Conservation (phyloP, 1,140 invertebrate genomes). For the Rhopalosiphum padi region DNA sequence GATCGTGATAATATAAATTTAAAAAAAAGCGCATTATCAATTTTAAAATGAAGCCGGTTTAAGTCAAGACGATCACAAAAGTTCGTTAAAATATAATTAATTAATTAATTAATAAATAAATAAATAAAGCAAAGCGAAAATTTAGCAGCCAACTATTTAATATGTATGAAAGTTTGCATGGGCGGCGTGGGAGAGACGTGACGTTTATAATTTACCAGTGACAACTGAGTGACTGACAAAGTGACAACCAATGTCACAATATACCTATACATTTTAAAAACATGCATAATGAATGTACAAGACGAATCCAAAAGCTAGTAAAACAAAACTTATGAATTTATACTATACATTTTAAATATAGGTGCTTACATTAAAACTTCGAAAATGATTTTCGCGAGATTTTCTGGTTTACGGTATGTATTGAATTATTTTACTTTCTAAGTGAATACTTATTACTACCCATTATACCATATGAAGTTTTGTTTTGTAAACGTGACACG, state of each 20-base stretch:
- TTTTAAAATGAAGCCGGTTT: constrained; percentile 12
- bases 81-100: constrained; percentile 1
- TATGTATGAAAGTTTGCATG: neutral
- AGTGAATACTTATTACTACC: neutral
- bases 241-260: neutral
- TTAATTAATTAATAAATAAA: neutral
- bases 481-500: constrained; percentile 13
- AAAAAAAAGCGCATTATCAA: neutral
- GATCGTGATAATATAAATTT: neutral
- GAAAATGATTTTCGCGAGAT: neutral
- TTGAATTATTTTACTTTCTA: neutral
- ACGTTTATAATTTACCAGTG: neutral
- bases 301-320: neutral
- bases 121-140: constrained; percentile 53
- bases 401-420: neutral
- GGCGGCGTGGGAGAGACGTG: neutral
- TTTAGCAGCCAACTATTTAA: constrained; percentile 36
- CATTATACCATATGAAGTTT: neutral
- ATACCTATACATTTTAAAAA: neutral
- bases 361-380: neutral
- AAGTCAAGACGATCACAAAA: constrained; percentile 38
- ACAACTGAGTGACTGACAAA: constrained; percentile 3
- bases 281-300: constrained; percentile 49
- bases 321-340: neutral
- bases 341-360: neutral